Evolutionary conservation across 92 coral and sea anemone species (phyloP), one percentile per base, ranked within the genome.

Genomic region (Phymanthus crucifer): DNA sequence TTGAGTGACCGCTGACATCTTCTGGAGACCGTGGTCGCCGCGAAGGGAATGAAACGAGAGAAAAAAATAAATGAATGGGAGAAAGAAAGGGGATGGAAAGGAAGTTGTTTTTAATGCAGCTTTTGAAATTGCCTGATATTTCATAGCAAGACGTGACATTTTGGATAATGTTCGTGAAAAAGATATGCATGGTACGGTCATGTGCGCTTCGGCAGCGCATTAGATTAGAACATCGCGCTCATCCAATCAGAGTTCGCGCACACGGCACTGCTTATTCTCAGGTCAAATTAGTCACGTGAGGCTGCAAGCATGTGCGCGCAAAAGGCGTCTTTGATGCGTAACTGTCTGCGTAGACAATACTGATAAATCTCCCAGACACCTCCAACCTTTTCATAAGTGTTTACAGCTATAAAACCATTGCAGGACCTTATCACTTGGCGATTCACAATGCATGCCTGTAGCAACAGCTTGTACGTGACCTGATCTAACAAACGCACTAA

Each of bases 1-100:
- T 72, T 68, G 40, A 26, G 37, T 18, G 24, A 26, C 86, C 90
- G 90, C 90, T 80, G 90, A 80, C 21, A 2, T 23, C 24, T 21
- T 0, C 0, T 26, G 8, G 18, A 40, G 29, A 34, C 45, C 72
- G 66, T 73, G 66, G 81, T n/a, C n/a, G 71, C 7, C 14, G 18
- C 50, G 46, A 47, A 32, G 18, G 4, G 18, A 13, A 32, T 65
- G 21, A 0, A 16, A 40, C 38, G 1, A 70, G 38, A 3, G 43
- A 32, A 33, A 70, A 31, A 70, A 13, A 36, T 18, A 32, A 67
- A 67, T n/a, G 45, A 68, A 6, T 32, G 29, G 24, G 45, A 36
- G 1, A 54, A 17, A 54, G 27, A 48, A 48, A 48, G 17, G n/a
- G 57, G n/a, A 48, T 48, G 1, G 3, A 1, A 38, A 4, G 43